These are phyloP conservation scores for Himalopsyche anomala DNA, from an alignment of 2,888 invertebrate species.

Conservation along the genomic window DNA sequence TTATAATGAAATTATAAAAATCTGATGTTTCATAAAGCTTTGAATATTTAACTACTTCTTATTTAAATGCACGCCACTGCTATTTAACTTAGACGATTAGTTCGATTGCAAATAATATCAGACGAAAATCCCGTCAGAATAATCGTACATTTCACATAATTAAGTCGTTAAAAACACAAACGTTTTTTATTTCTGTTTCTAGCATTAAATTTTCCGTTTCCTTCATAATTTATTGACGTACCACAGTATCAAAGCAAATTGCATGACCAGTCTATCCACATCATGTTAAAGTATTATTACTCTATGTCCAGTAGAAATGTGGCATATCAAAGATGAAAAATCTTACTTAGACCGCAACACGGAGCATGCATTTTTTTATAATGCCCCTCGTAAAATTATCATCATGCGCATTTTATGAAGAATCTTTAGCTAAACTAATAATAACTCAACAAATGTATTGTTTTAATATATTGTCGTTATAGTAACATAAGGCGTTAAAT, in stretches of 20 bases:
- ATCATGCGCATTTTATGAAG: background rate
- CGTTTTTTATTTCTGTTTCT: background rate
- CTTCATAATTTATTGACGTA: background rate
- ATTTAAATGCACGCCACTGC: background rate
- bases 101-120: slow-evolving; percentile 13
- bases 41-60: too few species aligned
- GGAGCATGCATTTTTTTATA: slow-evolving; percentile 12
- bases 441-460: too few species aligned
- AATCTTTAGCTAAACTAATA: background rate
- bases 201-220: background rate
- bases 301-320: background rate
- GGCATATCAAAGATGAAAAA: slow-evolving; percentile 26
- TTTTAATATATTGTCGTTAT: too few species aligned
- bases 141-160: background rate
- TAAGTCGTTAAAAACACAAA: background rate
- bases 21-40: too few species aligned
- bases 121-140: background rate
- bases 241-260: background rate
- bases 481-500: too few species aligned
- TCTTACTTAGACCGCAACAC: background rate
- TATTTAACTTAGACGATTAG: background rate
- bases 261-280: background rate
- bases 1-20: too few species aligned
- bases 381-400: slow-evolving; percentile 6
- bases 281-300: background rate